Evolutionary conservation across 2,888 invertebrate genomes (phyloP).

Genomic region (Rhingia rostrata): DNA sequence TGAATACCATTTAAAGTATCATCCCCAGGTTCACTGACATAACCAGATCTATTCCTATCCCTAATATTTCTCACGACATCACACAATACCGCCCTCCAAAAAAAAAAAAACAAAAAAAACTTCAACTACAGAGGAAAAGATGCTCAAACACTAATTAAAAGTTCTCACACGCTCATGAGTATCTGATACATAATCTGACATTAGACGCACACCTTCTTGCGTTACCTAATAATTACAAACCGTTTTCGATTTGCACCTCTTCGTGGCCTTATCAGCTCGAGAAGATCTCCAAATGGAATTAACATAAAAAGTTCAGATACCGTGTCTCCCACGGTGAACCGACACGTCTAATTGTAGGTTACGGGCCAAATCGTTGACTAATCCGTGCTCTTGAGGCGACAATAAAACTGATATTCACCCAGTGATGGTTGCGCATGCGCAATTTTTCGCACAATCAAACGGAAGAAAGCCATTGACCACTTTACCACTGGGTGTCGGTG

Average conservation of each 20-base stretch:
- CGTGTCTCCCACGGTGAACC: slow-evolving; percentile 29
- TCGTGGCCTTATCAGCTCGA: slow-evolving; percentile 10
- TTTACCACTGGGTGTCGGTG: slow-evolving; percentile 1
- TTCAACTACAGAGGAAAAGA: not conserved
- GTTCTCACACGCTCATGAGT: slow-evolving; percentile 53
- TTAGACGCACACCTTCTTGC: slow-evolving; percentile 50
- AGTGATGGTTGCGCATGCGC: not conserved
- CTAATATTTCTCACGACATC: slow-evolving; percentile 26
- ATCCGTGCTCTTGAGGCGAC: not conserved
- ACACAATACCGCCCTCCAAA: slow-evolving; percentile 13
- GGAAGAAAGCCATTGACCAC: slow-evolving; percentile 32
- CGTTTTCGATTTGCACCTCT: slow-evolving; percentile 54
- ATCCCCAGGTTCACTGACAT: slow-evolving; percentile 51
- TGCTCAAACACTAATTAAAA: slow-evolving; percentile 65
- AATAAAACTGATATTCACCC: slow-evolving; percentile 30
- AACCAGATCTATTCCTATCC: slow-evolving; percentile 1
- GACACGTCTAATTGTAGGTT: slow-evolving; percentile 48
- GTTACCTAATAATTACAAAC: slow-evolving; percentile 72
- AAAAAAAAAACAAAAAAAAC: slow-evolving; percentile 7
- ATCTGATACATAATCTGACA: slow-evolving; percentile 54
- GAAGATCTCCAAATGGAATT: slow-evolving; percentile 37
- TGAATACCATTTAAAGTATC: slow-evolving; percentile 11
- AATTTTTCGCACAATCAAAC: not conserved
- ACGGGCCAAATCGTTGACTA: slow-evolving; percentile 38
- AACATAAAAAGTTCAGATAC: slow-evolving; percentile 37